Base-by-base conservation (phyloP, 2,113 vertebrate species). In the Sceloporus undulatus region DNA sequence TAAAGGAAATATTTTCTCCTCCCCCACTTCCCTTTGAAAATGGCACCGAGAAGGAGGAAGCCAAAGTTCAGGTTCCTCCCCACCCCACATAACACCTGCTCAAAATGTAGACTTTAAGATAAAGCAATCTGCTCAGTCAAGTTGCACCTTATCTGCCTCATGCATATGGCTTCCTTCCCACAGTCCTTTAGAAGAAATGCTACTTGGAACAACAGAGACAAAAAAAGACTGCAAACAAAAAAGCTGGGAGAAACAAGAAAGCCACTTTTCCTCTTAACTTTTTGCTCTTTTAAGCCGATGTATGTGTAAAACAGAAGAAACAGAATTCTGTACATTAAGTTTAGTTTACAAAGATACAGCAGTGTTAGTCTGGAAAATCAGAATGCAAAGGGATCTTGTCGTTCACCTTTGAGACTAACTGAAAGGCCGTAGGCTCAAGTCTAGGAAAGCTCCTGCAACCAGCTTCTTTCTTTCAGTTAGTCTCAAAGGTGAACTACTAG, bases 171-270 rank as follows among this genome's bases (percentile, higher is more conserved):
- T 34, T 80, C 83, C 66, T n/a, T 87, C 59, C 77, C 85, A 29
- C 38, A 16, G 90, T 84, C 0, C 68, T 4, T 84, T 79, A 79
- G 23, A 3, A 86, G 82, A 70, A 79, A 65, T 86, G 48, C 34
- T 29, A 0, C 62, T 87, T 59, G 89, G 87, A 91, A 74, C 90
- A 73, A 90, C 10, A 83, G 0, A 76, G 68, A 42, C 27, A 48
- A 66, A 19, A 19, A 65, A 65, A 19, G 90, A 81, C 68, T 84
- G 80, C 86, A 86, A 68, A 93, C 90, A 16, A 74, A 13, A 85
- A 76, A 89, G 87, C 85, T 1, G 48, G 87, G 77, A 80, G 86
- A 52, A 86, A 75, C 38, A 59, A 88, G 78, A 10, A 7, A 29
- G 8, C 27, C 38, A 29, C 25, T 23, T 34, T 52, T 54, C 25